These are phyloP conservation scores for Nematostella vectensis DNA, from an alignment of 92 coral and sea anemone genomes.

Conservation along the genomic window DNA sequence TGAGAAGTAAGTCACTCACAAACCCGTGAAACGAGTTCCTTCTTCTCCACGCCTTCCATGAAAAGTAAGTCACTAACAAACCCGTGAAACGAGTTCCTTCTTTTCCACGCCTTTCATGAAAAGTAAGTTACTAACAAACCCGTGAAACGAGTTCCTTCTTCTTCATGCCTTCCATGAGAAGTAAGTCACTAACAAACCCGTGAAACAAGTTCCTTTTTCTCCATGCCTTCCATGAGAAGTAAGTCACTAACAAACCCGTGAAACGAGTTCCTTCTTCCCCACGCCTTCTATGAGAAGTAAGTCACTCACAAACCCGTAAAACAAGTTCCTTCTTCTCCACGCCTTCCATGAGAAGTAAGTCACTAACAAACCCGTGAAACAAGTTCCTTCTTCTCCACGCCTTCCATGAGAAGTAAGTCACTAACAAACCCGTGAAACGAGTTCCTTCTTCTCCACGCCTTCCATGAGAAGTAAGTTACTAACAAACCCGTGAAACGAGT, in stretches of 20 bases:
- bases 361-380: slow-evolving; percentile 48
- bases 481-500: slow-evolving; percentile 85
- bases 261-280: slow-evolving; percentile 88
- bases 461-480: slow-evolving; percentile 74
- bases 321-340: slow-evolving; percentile 88
- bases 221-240: slow-evolving; percentile 96
- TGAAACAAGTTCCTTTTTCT: slow-evolving; percentile 89
- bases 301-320: slow-evolving; percentile 26
- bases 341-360: slow-evolving; percentile 93
- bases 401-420: slow-evolving; percentile 79
- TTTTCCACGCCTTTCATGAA: slow-evolving; percentile 94
- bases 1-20: slow-evolving; percentile 68
- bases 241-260: slow-evolving; percentile 40
- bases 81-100: slow-evolving; percentile 85
- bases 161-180: slow-evolving; percentile 95
- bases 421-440: slow-evolving; percentile 74
- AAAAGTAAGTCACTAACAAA: slow-evolving; percentile 63
- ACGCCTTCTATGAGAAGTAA: slow-evolving; percentile 94
- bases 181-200: slow-evolving; percentile 46
- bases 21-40: slow-evolving; percentile 91
- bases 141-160: slow-evolving; percentile 85
- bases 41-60: slow-evolving; percentile 90
- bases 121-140: slow-evolving; percentile 58
- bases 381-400: slow-evolving; percentile 94
- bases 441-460: slow-evolving; percentile 90